Evolutionary conservation across 1,140 invertebrate genomes (phyloP).

Genomic region (Cyclargus thomasi): DNA sequence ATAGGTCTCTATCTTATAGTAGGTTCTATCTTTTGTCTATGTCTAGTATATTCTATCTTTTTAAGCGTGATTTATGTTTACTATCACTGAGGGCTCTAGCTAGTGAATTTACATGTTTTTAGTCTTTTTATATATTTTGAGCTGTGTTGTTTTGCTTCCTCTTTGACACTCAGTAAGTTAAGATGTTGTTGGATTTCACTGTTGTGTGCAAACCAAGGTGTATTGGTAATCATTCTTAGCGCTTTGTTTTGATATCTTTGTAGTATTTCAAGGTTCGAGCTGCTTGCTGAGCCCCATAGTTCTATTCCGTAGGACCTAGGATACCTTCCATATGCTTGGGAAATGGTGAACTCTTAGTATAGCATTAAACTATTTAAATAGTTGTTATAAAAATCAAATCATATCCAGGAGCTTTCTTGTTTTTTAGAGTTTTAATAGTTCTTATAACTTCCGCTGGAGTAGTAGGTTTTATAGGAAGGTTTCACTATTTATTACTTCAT

Average conservation of each 20-base stretch:
- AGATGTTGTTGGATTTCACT: not conserved
- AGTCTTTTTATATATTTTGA: not conserved
- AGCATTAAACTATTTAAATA: slow-evolving; percentile 31
- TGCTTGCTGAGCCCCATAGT: not conserved
- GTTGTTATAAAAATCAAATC: slow-evolving; percentile 38
- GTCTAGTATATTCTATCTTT: too few species aligned
- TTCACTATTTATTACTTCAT: too few species aligned
- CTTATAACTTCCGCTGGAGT: too few species aligned
- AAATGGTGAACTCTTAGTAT: slow-evolving; percentile 20
- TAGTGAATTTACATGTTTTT: not conserved
- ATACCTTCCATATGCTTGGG: slow-evolving; percentile 23
- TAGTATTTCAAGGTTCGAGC: not conserved
- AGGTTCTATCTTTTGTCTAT: too few species aligned
- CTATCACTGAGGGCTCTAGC: not conserved
- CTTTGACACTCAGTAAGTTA: not conserved
- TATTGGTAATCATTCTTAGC: not conserved
- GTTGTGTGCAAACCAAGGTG: not conserved
- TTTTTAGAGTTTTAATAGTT: slow-evolving; percentile 19
- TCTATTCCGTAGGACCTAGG: slow-evolving; percentile 2
- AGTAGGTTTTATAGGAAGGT: too few species aligned
- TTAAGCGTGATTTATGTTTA: too few species aligned
- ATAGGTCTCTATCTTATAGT: too few species aligned
- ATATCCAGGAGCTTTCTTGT: slow-evolving; percentile 37
- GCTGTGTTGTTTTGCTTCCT: slow-evolving; percentile 1
- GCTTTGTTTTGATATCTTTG: not conserved